These are phyloP conservation scores for Bombus consobrinus DNA, from an alignment of 1,140 invertebrate genomes.

Conservation along the genomic window DNA sequence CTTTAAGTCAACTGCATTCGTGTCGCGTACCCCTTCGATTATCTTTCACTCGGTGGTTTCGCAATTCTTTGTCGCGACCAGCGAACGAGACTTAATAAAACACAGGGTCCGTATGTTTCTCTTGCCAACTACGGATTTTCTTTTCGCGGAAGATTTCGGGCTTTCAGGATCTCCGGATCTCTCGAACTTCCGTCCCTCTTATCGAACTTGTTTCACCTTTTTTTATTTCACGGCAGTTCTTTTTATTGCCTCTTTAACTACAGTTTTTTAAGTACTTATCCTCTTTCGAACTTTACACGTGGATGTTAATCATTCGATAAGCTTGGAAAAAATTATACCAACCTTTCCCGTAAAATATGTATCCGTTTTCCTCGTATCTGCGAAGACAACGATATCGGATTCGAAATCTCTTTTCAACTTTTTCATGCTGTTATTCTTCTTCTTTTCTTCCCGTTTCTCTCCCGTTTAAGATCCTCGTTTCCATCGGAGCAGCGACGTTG, in stretches of 20 bases:
- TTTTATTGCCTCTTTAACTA: neutral
- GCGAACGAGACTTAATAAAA: neutral
- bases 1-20: neutral
- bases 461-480: too few species aligned
- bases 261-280: neutral
- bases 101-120: neutral
- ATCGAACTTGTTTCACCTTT: neutral
- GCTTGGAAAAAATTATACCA: neutral
- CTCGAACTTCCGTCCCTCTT: neutral
- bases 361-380: too few species aligned
- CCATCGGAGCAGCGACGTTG: too few species aligned
- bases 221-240: neutral
- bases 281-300: neutral
- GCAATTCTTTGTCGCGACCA: neutral
- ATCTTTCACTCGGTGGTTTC: neutral
- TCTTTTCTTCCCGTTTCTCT: neutral
- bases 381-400: too few species aligned
- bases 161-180: neutral
- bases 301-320: slow-evolving; percentile 57
- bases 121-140: neutral
- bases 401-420: neutral
- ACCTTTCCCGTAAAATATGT: neutral
- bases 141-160: neutral
- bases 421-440: neutral
- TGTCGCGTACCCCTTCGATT: neutral